Percentiles rank a stretch among this genome's conserved stretches.
These are phyloP conservation scores for Chrysemys picta DNA, from an alignment of 2,113 vertebrate genomes.

Conservation along the genomic window DNA sequence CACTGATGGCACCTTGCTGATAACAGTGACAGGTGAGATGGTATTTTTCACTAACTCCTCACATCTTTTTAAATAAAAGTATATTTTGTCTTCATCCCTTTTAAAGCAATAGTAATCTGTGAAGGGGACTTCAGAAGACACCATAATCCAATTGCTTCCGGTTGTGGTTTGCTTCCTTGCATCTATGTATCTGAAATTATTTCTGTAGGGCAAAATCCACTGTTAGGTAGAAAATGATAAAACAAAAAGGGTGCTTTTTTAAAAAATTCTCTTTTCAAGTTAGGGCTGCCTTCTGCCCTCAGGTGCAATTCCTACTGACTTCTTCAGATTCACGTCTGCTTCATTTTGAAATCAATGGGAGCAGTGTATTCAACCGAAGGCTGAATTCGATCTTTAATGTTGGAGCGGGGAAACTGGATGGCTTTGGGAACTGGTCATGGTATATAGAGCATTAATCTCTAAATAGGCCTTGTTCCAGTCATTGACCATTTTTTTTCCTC, in stretches of 20 bases:
- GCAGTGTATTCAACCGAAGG: not conserved
- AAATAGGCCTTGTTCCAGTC: not conserved
- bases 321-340: not conserved
- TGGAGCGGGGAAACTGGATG: not conserved
- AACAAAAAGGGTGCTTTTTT: not conserved
- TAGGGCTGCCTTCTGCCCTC: not conserved
- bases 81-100: not conserved
- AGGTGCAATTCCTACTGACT: not conserved
- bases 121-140: not conserved
- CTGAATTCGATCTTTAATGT: not conserved
- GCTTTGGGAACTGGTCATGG: not conserved
- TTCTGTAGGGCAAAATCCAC: not conserved
- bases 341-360: accelerated
- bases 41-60: conserved; percentile 21
- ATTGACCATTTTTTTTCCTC: not conserved
- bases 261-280: not conserved
- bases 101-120: conserved; percentile 9
- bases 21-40: not conserved
- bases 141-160: not conserved
- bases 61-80: not conserved
- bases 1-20: conserved; percentile 47
- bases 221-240: not conserved
- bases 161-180: not conserved
- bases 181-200: accelerated
- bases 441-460: not conserved